Base-by-base conservation (phyloP, 1,140 invertebrate species). In the Nasonia giraulti region DNA sequence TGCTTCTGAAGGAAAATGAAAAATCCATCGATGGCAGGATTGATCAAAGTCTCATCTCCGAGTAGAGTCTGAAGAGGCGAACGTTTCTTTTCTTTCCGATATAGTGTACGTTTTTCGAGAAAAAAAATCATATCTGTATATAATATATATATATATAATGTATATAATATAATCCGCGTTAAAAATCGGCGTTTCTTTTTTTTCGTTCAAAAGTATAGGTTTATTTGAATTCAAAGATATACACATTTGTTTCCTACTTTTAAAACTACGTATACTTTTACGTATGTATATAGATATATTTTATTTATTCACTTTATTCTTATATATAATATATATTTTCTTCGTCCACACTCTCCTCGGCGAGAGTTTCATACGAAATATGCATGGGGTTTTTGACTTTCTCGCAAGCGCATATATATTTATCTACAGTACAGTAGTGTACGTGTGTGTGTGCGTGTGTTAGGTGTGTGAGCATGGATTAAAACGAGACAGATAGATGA, bases 291-390 rank as follows among this genome's bases (percentile, higher is more conserved):
- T 85, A 86, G 85, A 83, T 87, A 87, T 87, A 83, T 85, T 73
- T 71, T 86, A 40, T 86, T 78, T 87, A 68, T 86, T 80, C 82
- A 83, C 86, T 71, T 81, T 83, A 87, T 80, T 81, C 76, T 14
- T 86, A 50, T 82, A 87, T 86, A 87, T 86, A 87, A 85, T 87
- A 87, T 86, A 37, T 75, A 62, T 85, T 66, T 81, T 73, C 68
- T 85, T 85, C 84, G 84, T 85, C 84, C 79, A 81, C 79, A 81
- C 84, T 85, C 84, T 81, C 79, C 71, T 85, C 73, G 84, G 44
- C 33, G 79, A 85, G 84, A 85, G 84, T 68, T 76, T 31, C 14
- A 80, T 85, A 27, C 27, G 27, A 27, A 27, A 27, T 85, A 85
- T 76, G 81, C 77, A 85, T 85, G 84, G 84, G 84, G 84, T 85